A percentile compares a stretch with the other conserved stretches of the same genome.
Conservation (phyloP, 2,113 vertebrate genomes). For the cattle (Bos taurus) region DNA sequence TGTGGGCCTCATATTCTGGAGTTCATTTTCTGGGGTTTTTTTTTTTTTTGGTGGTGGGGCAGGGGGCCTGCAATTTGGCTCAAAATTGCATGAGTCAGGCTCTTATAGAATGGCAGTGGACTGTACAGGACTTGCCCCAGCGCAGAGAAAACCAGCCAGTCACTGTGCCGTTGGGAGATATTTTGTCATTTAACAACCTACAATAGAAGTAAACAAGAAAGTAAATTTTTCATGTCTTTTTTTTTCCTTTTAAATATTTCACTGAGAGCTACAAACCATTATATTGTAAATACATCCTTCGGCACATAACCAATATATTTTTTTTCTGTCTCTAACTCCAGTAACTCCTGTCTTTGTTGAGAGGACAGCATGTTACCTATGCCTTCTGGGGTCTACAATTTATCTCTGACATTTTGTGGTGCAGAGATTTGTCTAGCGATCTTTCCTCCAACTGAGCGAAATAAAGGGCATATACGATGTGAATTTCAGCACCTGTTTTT, state of each 20-base stretch:
- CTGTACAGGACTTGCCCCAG: not conserved
- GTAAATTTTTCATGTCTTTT: not conserved
- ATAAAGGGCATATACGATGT: not conserved
- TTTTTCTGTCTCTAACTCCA: not conserved
- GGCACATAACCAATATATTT: not conserved
- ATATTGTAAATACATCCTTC: constrained; percentile 9
- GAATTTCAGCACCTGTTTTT: not conserved
- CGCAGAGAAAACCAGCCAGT: not conserved
- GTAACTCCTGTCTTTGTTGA: constrained; percentile 21
- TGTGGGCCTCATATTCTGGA: not conserved
- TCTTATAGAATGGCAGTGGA: not conserved
- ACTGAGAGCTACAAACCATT: constrained; percentile 13
- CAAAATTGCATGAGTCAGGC: not conserved
- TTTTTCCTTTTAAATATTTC: constrained; percentile 14
- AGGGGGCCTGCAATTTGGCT: not conserved
- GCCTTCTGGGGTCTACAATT: not conserved
- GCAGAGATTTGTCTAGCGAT: not conserved
- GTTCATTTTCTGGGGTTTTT: not conserved
- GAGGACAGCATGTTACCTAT: not conserved
- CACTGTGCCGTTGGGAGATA: not conserved
- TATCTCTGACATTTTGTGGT: not conserved
- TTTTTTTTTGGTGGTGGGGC: not conserved
- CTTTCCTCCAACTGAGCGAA: not conserved
- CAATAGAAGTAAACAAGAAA: constrained; percentile 29
- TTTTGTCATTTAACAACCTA: constrained; percentile 20